Evolutionary conservation across 2,113 vertebrate genomes (phyloP).

Genomic region (Xiphophorus hellerii): DNA sequence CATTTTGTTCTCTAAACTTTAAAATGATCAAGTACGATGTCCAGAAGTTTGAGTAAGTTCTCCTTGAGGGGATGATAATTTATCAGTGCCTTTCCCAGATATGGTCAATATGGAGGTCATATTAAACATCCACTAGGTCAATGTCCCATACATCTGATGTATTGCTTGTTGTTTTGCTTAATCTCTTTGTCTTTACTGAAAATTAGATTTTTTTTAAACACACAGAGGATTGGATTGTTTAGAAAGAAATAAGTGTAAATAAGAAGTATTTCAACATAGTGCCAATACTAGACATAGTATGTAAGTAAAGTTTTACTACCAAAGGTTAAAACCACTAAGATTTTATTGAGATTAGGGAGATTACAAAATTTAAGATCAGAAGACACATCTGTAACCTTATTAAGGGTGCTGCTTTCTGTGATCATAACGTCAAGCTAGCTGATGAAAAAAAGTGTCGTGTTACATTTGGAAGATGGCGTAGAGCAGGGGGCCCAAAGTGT

Average conservation of each 20-base stretch:
- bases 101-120: constrained; percentile 49
- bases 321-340: not conserved
- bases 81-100: constrained; percentile 36
- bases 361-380: not conserved
- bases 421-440: constrained; percentile 21
- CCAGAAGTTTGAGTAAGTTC: constrained; percentile 40
- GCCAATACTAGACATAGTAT: not conserved
- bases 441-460: constrained; percentile 15
- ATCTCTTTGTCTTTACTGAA: constrained; percentile 46
- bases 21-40: constrained; percentile 45
- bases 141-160: constrained; percentile 54
- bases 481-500: too few species aligned
- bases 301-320: not conserved
- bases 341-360: not conserved
- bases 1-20: constrained; percentile 38
- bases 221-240: constrained; percentile 52
- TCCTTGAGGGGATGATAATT: constrained; percentile 61
- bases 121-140: constrained; percentile 53
- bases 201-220: constrained; percentile 36
- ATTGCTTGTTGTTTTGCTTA: constrained; percentile 61
- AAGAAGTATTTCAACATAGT: too few species aligned
- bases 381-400: not conserved
- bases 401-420: not conserved
- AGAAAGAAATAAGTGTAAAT: constrained; percentile 5
- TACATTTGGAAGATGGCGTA: not conserved